Percentiles rank a stretch among this genome's conserved stretches.
Evolutionary conservation across 2,888 invertebrate genomes (phyloP).

Genomic region (Graphium colonna): DNA sequence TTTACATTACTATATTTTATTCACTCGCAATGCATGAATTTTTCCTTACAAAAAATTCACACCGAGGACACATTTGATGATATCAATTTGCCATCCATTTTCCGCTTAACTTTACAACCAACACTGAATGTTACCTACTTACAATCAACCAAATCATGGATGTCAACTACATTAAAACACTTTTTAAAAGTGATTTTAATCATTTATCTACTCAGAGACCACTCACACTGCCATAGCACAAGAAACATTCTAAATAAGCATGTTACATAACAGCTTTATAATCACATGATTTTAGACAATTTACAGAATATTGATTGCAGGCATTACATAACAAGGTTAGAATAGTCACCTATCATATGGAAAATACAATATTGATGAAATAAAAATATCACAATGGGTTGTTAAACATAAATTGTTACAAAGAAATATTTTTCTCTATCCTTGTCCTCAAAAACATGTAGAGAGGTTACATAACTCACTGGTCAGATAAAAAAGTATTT

Average conservation of each 20-base stretch:
- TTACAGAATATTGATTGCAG: slow-evolving; percentile 41
- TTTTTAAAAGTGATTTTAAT: slow-evolving; percentile 46
- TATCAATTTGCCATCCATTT: slow-evolving; percentile 23
- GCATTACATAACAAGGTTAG: slow-evolving; percentile 35
- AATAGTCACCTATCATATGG: slow-evolving; percentile 31
- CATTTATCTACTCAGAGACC: slow-evolving; percentile 38
- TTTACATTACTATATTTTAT: slow-evolving; percentile 60
- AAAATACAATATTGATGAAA: slow-evolving; percentile 28
- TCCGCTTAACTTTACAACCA: slow-evolving; percentile 16
- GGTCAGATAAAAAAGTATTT: slow-evolving; percentile 35
- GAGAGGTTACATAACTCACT: slow-evolving; percentile 66
- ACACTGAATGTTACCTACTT: slow-evolving; percentile 37
- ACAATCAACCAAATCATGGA: slow-evolving; percentile 32
- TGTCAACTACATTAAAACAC: slow-evolving; percentile 44
- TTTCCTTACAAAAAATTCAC: slow-evolving; percentile 66
- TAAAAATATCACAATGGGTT: slow-evolving; percentile 27
- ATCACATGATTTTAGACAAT: slow-evolving; percentile 64
- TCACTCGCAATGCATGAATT: slow-evolving; percentile 61
- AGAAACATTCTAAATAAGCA: slow-evolving; percentile 46
- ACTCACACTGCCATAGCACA: slow-evolving; percentile 47
- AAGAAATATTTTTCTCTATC: slow-evolving; percentile 34
- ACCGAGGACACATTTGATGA: slow-evolving; percentile 43
- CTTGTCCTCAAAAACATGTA: slow-evolving; percentile 55
- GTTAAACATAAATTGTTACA: slow-evolving; percentile 27
- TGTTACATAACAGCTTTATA: slow-evolving; percentile 63